Evolutionary conservation across 1,140 invertebrate genomes (phyloP).

Genomic region (Scylla paramamosain): DNA sequence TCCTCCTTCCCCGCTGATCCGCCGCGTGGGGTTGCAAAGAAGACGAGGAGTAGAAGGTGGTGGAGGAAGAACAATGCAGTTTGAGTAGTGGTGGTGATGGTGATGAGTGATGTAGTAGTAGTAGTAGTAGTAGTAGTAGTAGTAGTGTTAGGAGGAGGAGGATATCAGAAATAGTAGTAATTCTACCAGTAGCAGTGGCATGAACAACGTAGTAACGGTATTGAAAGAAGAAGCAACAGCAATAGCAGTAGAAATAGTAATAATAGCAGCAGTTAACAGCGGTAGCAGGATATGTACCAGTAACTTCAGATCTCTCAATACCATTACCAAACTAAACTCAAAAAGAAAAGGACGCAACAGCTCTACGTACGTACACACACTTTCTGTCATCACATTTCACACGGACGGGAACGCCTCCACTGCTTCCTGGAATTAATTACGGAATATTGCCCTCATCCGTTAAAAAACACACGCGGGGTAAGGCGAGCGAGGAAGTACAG

Average conservation of each 20-base stretch:
- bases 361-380: too few species aligned
- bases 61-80: neutral
- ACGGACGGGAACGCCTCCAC: neutral
- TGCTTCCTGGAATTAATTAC: neutral
- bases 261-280: too few species aligned
- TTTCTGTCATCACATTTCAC: neutral
- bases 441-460: neutral
- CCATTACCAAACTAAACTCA: too few species aligned
- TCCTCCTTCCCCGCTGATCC: too few species aligned
- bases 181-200: too few species aligned
- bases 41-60: neutral
- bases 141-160: neutral
- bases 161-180: neutral
- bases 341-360: too few species aligned
- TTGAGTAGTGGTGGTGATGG: neutral
- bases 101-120: neutral
- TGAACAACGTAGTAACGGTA: too few species aligned
- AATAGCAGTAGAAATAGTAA: too few species aligned
- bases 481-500: neutral
- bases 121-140: conserved; percentile 13
- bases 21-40: too few species aligned
- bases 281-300: too few species aligned
- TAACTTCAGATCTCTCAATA: too few species aligned
- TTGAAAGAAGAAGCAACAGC: too few species aligned
- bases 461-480: neutral